Base-by-base conservation (phyloP, 2,113 vertebrate species). In the Tichodroma muraria region DNA sequence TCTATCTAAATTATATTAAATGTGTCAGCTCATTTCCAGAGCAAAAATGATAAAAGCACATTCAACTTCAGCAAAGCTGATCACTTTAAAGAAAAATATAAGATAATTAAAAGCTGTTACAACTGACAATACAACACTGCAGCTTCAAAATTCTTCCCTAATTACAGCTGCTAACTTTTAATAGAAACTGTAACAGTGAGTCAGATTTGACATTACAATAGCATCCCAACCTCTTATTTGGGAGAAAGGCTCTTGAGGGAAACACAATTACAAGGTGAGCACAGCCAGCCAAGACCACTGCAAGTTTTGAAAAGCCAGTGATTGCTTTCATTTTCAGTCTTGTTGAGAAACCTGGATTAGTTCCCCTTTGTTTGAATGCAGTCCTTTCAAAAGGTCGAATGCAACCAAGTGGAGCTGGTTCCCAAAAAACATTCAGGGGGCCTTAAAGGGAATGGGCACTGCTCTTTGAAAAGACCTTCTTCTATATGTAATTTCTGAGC, bases 161-260 rank as follows among this genome's bases (percentile, higher is more conserved):
- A 97, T 95, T 97, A 97, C 88, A 95, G 80, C 76, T 97, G 96
- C 71, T 97, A 89, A 97, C 89, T 96, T 97, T 96, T 92, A 95
- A 96, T 54, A 85, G 77, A 44, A 93, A 88, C 60, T 94, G 75
- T 93, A 96, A 97, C 82, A 94, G 54, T 95, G 85, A 97, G 89
- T 94, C 91, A 93, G 63, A 94, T 95, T 93, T 95, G 78, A 95
- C 86, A 80, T 92, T 89, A 96, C 61, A 72, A 79, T 85, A 87
- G 33, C 65, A 95, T 80, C 44, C 84, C 54, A 69, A 71, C 61
- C 69, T 81, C 86, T 87, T 93, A 65, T 78, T 80, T 81, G 84
- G 88, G 84, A 80, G 70, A 65, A 84, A 64, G 70, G 77, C 68
- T 94, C 69, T 88, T 49, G 82, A 64, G 70, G 60, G 88, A 90